Evolutionary conservation across 2,797 vertebrate genomes (phyloP).

Genomic region (Smutsia temminckii): DNA sequence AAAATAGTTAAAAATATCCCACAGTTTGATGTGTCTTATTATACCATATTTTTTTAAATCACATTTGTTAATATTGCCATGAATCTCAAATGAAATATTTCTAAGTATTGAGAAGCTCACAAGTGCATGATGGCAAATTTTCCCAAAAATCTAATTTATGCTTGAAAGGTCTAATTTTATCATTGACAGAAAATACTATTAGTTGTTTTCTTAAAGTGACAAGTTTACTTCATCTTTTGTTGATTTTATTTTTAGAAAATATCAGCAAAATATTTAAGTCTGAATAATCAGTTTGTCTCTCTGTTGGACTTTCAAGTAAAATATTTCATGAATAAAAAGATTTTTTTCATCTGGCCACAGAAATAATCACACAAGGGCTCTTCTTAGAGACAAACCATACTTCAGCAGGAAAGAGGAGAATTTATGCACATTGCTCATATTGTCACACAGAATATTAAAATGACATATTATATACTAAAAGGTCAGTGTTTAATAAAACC

Average conservation of each 20-base stretch:
- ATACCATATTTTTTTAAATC: neutral
- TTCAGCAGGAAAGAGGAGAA: fast-evolving
- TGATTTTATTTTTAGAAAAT: neutral
- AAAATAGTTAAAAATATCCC: neutral
- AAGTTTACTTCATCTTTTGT: neutral
- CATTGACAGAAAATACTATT: neutral
- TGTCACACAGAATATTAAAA: neutral
- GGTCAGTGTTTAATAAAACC: neutral
- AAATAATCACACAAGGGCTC: neutral
- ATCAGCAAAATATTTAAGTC: neutral
- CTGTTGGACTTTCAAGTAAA: neutral
- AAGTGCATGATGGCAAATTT: neutral
- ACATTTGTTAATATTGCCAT: neutral
- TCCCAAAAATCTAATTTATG: neutral
- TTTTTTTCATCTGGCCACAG: neutral
- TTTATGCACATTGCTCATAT: neutral
- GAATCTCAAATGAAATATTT: neutral
- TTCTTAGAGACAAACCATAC: neutral
- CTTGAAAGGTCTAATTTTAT: neutral
- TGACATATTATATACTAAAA: neutral
- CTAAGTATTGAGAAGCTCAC: neutral
- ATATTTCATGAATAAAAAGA: neutral
- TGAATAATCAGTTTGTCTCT: neutral
- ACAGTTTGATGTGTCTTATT: neutral
- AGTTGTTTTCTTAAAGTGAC: neutral